phyloP scores from a whole-genome alignment of 2,797 vertebrate species.

The Pipistrellus kuhlii region DNA sequence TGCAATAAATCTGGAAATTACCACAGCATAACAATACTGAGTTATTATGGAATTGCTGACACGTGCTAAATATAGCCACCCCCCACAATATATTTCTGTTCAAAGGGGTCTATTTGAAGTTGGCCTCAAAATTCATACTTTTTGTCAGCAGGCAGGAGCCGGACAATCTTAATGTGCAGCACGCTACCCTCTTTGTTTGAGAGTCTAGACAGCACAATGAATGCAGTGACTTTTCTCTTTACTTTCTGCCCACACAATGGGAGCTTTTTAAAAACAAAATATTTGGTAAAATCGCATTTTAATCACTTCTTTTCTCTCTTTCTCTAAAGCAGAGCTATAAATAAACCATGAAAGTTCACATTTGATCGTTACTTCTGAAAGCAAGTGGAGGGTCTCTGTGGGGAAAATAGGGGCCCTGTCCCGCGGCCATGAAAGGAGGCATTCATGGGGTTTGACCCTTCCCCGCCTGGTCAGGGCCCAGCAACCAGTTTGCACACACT shows the following conservation, averaged over 20 bases:
- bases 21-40: conserved; percentile 86
- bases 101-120: conserved; percentile 86
- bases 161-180: conserved; percentile 85
- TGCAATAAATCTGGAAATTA: conserved; percentile 84
- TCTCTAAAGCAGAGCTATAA: conserved; percentile 88
- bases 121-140: conserved; percentile 85
- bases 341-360: conserved; percentile 89
- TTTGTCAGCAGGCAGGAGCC: conserved; percentile 84
- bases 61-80: conserved; percentile 87
- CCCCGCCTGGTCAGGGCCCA: conserved; percentile 82
- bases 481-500: conserved; percentile 85
- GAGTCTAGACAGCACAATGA: conserved; percentile 88
- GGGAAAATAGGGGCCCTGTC: conserved; percentile 87
- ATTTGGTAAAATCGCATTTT: conserved; percentile 89
- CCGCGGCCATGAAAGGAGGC: conserved; percentile 83
- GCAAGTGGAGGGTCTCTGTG: conserved; percentile 85
- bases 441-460: conserved; percentile 87
- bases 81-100: conserved; percentile 85
- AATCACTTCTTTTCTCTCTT: conserved; percentile 89
- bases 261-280: conserved; percentile 89
- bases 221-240: conserved; percentile 83
- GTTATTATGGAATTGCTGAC: conserved; percentile 85
- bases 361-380: conserved; percentile 88
- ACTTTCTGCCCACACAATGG: conserved; percentile 86
- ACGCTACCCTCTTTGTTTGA: conserved; percentile 85